Base-by-base conservation (phyloP, 2,888 invertebrate genomes). In the Lasioglossum marginatum region DNA sequence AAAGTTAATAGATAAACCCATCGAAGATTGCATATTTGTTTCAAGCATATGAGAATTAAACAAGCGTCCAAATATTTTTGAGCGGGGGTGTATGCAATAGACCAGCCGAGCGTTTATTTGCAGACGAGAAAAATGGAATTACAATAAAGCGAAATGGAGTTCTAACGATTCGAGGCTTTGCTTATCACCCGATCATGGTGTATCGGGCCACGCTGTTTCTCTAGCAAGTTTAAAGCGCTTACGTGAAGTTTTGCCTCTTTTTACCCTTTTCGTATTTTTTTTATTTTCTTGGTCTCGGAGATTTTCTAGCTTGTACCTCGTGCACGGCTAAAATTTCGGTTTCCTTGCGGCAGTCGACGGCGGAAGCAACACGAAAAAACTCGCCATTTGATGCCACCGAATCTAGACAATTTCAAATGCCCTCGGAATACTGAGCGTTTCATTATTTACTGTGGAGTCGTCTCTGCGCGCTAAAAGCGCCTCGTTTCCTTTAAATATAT, bases 81-180 rank as follows among this genome's bases (percentile, higher is more conserved):
- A n/a, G 2, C 57, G 57, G 23, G 10, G 12, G 0, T 89, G 90
- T 93, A 92, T 89, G 87, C 91, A 88, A 93, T 92, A 92, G 91
- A 93, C 87, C 91, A 91, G 87, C 88, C 80, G 81, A 91, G 92
- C 93, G 91, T 93, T 93, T 93, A 93, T 93, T 93, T 93, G 89
- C 90, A 87, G 90, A 90, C 85, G 86, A 87, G 89, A 93, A 92
- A 92, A 92, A 92, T 93, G 91, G 89, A 92, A 93, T 93, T 92
- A 92, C 91, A 91, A 92, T 92, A 90, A 92, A 92, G 91, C 88
- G 89, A 91, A 92, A 93, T 91, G 90, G 88, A 92, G 90, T 91
- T 92, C 89, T 89, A 91, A 92, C 90, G 89, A 88, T 89, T 87
- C 57, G 72, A 52, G 80, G 80, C 71, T 87, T 83, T 80, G 82